Base-by-base conservation (phyloP, 2,797 vertebrate genomes). In the Arremon brunneinucha region DNA sequence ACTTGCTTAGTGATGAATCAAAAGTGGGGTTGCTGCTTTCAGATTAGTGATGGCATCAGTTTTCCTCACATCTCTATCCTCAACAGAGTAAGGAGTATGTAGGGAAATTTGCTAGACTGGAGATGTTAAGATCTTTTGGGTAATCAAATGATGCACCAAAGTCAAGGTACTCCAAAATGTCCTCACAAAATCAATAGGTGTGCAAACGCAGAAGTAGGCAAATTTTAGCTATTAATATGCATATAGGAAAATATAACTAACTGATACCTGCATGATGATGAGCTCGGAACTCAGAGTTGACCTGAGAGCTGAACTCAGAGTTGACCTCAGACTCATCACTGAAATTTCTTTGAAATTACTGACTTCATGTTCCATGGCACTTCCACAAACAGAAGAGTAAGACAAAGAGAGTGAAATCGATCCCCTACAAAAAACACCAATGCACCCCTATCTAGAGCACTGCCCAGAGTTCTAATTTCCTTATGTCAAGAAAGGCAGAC, bases 11-110 rank as follows among this genome's bases (percentile, higher is more conserved):
- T 34, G 9, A 57, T 46, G 34, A 91, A 67, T 26, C 32, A 76
- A 28, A 77, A 75, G n/a, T 12, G 15, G 1, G 1, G 3, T 12
- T 70, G 7, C 9, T 1, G 1, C 8, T 74, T 20, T 11, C 15
- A 4, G 19, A 43, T 41, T 30, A 79, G 16, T 44, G 14, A 24
- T 15, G 32, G 2, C 20, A 52, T 87, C 14, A 46, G 22, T 64
- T 68, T 91, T 82, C 34, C 16, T 65, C 49, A 50, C 14, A 47
- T n/a, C 11, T 78, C 21, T 32, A 79, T 56, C 14, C 12, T 9
- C 34, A 56, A 32, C 6, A 32, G 34, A 79, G 14, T 30, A 76
- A 79, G 19, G 28, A 53, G 4, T 26, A 35, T 4, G 22, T 10
- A 89, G 32, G 14, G 16, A 87, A 76, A 76, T 62, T 44, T 69